Evolutionary conservation across 2,113 vertebrate genomes (phyloP), one percentile per base, ranked within the genome.

Genomic region (Salvator merianae): DNA sequence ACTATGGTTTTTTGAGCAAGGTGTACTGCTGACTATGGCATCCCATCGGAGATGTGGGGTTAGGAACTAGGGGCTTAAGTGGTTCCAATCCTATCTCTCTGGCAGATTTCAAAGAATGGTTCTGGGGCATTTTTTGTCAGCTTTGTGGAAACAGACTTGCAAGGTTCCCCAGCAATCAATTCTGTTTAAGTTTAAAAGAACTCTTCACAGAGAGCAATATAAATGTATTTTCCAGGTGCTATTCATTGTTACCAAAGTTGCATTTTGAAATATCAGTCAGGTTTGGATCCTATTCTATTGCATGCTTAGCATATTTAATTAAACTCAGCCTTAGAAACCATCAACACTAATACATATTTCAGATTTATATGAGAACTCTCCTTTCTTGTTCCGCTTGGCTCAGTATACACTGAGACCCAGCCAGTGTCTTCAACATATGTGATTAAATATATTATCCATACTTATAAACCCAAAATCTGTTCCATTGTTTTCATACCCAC

Each of bases 401-500:
- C 79, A 7, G 5, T 66, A 30, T 84, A 77, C 73, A 4, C 50
- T 34, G 89, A 10, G 28, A 18, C 8, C 79, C 77, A n/a, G 3
- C 77, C 32, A 86, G 79, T 43, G 62, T 28, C 75, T 34, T 77
- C 86, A 84, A 68, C 71, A 83, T 53, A 40, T 10, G 0, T 38
- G 14, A 43, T 71, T 28, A 83, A 81, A 77, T 59, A 63, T 32
- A 7, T 24, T 16, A 69, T 88, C 71, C 8, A 1, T 59, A 22
- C 18, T 74, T 66, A 84, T 78, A 36, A 26, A 50, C 38, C 32
- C 76, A 14, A 22, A 47, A 76, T 89, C 85, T 79, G 7, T 87
- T 87, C 86, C 84, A 82, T 16, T 16, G 36, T 77, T 43, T 32
- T 26, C 73, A 66, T 79, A 82, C 77, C 32, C 26, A 80, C 65